Evolutionary conservation across 2,113 vertebrate genomes (phyloP), one percentile per base, ranked within the genome.

Genomic region (Eulemur macaco): DNA sequence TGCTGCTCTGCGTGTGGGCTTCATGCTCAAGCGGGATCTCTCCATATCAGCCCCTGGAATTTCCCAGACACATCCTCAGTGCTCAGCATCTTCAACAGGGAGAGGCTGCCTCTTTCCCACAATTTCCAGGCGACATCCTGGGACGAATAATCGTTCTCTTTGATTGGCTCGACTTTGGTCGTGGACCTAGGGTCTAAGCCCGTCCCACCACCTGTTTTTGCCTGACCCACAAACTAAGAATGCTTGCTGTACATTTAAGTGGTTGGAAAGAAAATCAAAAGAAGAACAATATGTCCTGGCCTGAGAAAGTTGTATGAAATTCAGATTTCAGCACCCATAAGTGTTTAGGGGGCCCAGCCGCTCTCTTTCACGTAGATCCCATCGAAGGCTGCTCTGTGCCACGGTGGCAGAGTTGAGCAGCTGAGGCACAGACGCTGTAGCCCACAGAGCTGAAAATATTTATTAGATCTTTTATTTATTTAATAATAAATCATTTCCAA

Each of bases 401-500:
- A 1, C 45, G 6, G 8, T 5, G 18, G 25, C 17, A 6, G 58
- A 18, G 23, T 2, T 4, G 8, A 66, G 37, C 7, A 14, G 39
- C 47, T 37, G 69, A 23, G 34, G 34, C 17, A 11, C 20, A 78
- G 21, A 10, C 64, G 20, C 0, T 0, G 0, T 14, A 47, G n/a
- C 54, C 39, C 73, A 34, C 25, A 7, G 6, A 6, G 56, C 54
- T 50, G 50, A 54, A 54, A 8, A 21, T 15, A 63, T 73, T 60
- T 68, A 39, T 42, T 45, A 31, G 13, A 71, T 39, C 4, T 71
- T 23, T 37, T 71, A 71, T 71, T 37, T 5, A 23, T 71, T 39
- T 23, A 71, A 68, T n/a, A 68, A n/a, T 20, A 34, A 68, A 37
- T 77, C 47, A 21, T 52, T 52, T 52, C 10, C 31, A 77, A 21